Base-by-base conservation (phyloP, 1,140 invertebrate species). In the Teleogryllus occipitalis region DNA sequence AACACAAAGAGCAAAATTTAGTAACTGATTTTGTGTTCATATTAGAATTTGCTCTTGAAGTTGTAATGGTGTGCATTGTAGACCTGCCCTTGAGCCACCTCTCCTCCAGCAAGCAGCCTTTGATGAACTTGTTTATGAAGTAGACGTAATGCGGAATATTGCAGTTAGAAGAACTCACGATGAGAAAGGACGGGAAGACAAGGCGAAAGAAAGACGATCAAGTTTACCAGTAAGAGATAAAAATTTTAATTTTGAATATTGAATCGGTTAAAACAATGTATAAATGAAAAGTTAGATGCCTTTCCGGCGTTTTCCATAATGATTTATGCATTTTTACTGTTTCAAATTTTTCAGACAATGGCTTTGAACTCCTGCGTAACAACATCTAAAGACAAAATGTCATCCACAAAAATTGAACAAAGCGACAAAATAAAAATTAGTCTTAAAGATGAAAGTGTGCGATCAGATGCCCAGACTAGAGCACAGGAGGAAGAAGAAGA, bases 121-220 rank as follows among this genome's bases (percentile, higher is more conserved):
- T 85, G 94, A 96, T 84, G 92, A 95, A 85, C 89, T 91, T 81
- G 87, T 94, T 0, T 96, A 95, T 86, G 89, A 92, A 80, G 90
- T 96, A 74, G 95, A 96, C 86, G 91, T 96, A 27, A 93, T 93
- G 89, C 88, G 95, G 74, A 95, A 95, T 84, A 90, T 96, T 15
- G 91, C 89, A 8, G 86, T 86, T 8, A 85, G 88, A 79, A 83
- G 80, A 49, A 79, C 81, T 12, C 81, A 82, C 80, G 82, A 81
- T 82, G 83, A 83, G 47, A 77, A 77, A 48, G 76, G 48, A 10
- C 8, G 48, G 76, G 76, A 47, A 46, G 79, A 80, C 65, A 80
- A 81, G 81, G 47, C 46, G 46, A 79, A 77, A 65, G 18, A 74
- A 47, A 74, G 77, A 77, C 73, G 27, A 65, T 78, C 76, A 18